Evolutionary conservation across 2,797 vertebrate genomes (phyloP).

Genomic region (Eupleurogrammus muticus): DNA sequence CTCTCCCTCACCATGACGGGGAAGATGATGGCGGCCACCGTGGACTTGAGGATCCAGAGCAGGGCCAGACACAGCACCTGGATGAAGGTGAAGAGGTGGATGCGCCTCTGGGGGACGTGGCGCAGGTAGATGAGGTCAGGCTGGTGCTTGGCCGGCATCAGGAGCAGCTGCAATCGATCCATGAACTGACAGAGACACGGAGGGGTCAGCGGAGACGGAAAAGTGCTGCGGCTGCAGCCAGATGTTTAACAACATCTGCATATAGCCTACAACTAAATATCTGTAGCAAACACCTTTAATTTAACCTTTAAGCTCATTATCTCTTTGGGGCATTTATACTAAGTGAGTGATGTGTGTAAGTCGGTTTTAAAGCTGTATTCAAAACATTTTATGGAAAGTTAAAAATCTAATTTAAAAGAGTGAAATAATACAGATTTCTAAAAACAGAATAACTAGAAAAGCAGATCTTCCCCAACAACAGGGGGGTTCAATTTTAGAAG

Average conservation of each 20-base stretch:
- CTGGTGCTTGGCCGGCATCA: slow-evolving; percentile 99
- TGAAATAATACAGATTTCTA: too few relatives aligned
- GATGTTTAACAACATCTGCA: not conserved
- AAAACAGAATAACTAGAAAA: too few relatives aligned
- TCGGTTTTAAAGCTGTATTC: not conserved
- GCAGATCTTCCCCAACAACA: too few relatives aligned
- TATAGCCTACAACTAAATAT: too few relatives aligned
- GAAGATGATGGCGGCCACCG: slow-evolving; percentile 97
- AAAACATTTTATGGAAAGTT: not conserved
- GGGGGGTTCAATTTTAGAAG: too few relatives aligned
- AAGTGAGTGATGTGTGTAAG: not conserved
- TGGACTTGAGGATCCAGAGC: slow-evolving; percentile 98
- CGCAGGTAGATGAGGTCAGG: slow-evolving; percentile 98
- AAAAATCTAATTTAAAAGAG: too few relatives aligned
- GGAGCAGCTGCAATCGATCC: slow-evolving; percentile 95
- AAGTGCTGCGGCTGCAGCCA: not conserved
- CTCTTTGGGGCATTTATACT: not conserved
- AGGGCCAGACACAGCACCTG: slow-evolving; percentile 93
- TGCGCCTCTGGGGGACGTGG: slow-evolving; percentile 94
- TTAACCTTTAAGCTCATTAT: not conserved
- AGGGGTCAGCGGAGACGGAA: not conserved
- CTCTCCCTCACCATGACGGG: slow-evolving; percentile 92
- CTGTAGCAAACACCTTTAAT: not conserved
- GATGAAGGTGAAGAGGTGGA: slow-evolving; percentile 98
- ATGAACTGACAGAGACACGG: slow-evolving; percentile 87